phyloP scores from a whole-genome alignment of 2,113 vertebrate species.

The Strix uralensis region DNA sequence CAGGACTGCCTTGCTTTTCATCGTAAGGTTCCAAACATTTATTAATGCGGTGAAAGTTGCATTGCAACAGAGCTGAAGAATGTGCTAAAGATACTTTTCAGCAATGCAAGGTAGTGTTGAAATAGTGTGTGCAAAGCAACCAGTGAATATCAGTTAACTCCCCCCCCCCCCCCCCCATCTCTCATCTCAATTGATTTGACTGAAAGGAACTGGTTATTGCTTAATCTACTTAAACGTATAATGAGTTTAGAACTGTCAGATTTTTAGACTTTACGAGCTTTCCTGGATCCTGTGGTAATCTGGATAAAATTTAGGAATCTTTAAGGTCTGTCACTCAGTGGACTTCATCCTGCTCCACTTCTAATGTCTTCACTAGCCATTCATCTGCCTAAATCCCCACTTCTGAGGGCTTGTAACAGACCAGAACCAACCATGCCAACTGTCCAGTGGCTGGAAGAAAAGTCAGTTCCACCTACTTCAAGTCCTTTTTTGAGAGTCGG shows the following conservation, averaged over 20 bases:
- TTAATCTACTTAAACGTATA: not conserved
- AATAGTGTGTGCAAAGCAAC: not conserved
- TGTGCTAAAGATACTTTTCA: not conserved
- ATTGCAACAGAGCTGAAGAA: not conserved
- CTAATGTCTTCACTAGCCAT: rapidly evolving
- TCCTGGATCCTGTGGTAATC: not conserved
- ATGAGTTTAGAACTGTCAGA: not conserved
- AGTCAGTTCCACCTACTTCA: not conserved
- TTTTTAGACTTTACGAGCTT: not conserved
- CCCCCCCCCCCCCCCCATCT: too few species aligned
- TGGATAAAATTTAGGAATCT: not conserved
- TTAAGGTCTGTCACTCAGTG: not conserved
- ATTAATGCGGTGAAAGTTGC: not conserved
- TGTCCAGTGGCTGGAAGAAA: not conserved
- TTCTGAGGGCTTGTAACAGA: rapidly evolving
- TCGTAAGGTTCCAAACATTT: not conserved
- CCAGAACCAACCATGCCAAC: rapidly evolving
- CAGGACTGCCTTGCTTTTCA: not conserved
- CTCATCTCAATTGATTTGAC: not conserved
- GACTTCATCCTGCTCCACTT: not conserved
- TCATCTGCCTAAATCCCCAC: not conserved
- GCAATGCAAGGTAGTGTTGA: rapidly evolving
- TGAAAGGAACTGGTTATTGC: not conserved
- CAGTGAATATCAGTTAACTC: too few species aligned
- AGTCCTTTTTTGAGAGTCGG: not conserved